phyloP scores from a whole-genome alignment of 2,888 invertebrate genomes.

The Drosophila putrida region DNA sequence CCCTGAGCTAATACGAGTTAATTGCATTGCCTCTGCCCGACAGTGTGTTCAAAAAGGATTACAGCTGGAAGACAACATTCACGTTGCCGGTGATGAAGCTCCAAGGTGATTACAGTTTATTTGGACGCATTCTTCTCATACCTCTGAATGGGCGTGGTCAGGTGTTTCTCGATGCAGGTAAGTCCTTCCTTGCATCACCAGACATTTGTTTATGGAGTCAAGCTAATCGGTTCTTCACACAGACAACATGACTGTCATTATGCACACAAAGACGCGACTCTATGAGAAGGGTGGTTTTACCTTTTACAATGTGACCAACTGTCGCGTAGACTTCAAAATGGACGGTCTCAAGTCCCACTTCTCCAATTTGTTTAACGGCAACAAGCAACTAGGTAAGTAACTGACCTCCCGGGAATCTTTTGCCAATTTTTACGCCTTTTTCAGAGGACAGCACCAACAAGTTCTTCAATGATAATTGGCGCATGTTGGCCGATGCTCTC shows the following conservation, averaged over 20 bases:
- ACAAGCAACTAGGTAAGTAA: constrained; percentile 89
- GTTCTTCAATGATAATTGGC: constrained; percentile 91
- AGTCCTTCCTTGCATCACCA: constrained; percentile 65
- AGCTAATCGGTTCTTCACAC: neutral
- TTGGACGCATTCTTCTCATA: constrained; percentile 90
- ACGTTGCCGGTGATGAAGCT: constrained; percentile 89
- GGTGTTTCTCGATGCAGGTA: constrained; percentile 91
- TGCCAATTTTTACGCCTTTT: constrained; percentile 43
- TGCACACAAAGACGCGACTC: constrained; percentile 88
- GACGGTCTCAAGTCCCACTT: constrained; percentile 89
- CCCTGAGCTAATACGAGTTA: neutral
- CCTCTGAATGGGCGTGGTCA: constrained; percentile 89
- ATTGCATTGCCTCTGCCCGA: constrained; percentile 42
- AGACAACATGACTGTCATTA: constrained; percentile 89
- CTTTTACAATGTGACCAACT: constrained; percentile 90
- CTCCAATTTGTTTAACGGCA: constrained; percentile 91
- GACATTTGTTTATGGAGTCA: neutral
- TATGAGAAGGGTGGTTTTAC: constrained; percentile 88
- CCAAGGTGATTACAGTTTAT: constrained; percentile 89
- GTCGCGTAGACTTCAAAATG: constrained; percentile 89
- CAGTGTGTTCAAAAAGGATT: constrained; percentile 89
- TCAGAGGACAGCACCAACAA: constrained; percentile 91
- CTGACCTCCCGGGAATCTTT: neutral
- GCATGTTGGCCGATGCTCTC: constrained; percentile 89
- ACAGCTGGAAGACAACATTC: constrained; percentile 90